Evolutionary conservation across 2,113 vertebrate genomes (phyloP).

Genomic region (Ophthalmolycus amberensis): DNA sequence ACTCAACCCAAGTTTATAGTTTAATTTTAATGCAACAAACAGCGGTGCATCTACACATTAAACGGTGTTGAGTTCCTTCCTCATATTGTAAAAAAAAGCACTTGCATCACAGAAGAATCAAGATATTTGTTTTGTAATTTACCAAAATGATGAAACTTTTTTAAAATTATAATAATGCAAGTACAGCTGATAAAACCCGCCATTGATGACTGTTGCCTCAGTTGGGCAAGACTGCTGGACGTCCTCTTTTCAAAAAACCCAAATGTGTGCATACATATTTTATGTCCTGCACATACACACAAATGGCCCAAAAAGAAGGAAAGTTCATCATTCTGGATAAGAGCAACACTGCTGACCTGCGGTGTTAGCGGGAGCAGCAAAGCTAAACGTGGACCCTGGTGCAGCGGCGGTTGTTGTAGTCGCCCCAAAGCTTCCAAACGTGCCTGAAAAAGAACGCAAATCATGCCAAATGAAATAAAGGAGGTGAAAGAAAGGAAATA

Average conservation of each 20-base stretch:
- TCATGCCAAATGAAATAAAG: slow-evolving; percentile 4
- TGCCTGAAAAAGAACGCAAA: slow-evolving; percentile 81
- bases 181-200: not conserved
- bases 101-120: not conserved
- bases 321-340: not conserved
- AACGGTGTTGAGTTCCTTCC: too few species aligned
- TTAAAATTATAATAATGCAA: not conserved
- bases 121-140: not conserved
- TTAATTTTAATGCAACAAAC: not conserved
- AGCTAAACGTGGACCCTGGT: slow-evolving; percentile 89
- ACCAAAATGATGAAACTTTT: not conserved
- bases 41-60: not conserved
- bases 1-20: not conserved
- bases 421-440: slow-evolving; percentile 93
- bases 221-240: not conserved
- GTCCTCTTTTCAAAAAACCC: not conserved
- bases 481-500: not conserved
- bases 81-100: not conserved
- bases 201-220: not conserved
- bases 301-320: not conserved
- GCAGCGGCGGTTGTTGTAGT: slow-evolving; percentile 85
- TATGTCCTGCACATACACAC: not conserved
- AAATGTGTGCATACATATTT: not conserved
- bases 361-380: slow-evolving; percentile 89
- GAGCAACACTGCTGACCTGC: slow-evolving; percentile 79